phyloP scores from a whole-genome alignment of 2,797 vertebrate species.

The Rallus crepitans region DNA sequence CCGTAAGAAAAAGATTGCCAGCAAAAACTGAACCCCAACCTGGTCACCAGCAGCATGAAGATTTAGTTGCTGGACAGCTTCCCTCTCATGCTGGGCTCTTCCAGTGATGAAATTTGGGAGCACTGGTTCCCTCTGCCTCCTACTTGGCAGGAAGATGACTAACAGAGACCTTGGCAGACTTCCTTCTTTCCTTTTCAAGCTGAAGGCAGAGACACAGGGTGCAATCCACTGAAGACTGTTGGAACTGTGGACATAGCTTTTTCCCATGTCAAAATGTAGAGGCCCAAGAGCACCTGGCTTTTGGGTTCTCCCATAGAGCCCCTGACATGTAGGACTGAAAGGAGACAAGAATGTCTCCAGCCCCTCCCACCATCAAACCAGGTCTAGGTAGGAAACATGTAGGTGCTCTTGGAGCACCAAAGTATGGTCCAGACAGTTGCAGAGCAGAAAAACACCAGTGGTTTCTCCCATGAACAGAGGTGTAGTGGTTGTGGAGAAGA shows the following conservation, averaged over 20 bases:
- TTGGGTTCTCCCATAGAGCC: not conserved
- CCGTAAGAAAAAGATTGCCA: slow-evolving; percentile 92
- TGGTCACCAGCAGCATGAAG: not conserved
- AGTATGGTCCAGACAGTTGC: not conserved
- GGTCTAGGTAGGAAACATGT: not conserved
- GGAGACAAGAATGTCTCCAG: not conserved
- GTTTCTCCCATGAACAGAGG: not conserved
- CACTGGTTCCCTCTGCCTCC: not conserved
- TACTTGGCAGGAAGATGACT: not conserved
- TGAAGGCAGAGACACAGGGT: not conserved
- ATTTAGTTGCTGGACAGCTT: not conserved
- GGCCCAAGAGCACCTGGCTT: not conserved
- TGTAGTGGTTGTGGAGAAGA: not conserved
- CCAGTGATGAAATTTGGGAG: not conserved
- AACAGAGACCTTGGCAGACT: not conserved
- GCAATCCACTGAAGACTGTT: not conserved
- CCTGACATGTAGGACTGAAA: not conserved
- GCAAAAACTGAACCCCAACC: slow-evolving; percentile 72
- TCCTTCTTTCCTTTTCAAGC: not conserved
- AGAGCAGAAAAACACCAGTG: not conserved
- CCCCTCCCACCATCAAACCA: not conserved
- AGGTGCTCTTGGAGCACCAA: not conserved
- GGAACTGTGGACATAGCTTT: rapidly evolving
- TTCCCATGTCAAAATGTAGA: rapidly evolving
- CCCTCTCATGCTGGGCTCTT: not conserved